Conservation (phyloP, 2,888 invertebrate species). For the Harpagoxenus sublaevis region DNA sequence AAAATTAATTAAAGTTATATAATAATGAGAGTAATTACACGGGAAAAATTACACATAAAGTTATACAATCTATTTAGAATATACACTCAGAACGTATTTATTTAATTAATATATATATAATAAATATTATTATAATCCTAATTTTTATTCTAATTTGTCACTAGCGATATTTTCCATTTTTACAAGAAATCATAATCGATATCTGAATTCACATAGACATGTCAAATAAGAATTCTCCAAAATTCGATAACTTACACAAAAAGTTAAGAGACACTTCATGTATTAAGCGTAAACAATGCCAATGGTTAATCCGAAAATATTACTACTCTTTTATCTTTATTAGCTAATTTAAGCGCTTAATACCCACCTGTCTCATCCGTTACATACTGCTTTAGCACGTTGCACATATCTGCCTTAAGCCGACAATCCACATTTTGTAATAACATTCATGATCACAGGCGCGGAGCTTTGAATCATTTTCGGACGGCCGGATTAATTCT, state of each 20-base stretch:
- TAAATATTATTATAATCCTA: not conserved
- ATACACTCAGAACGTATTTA: not conserved
- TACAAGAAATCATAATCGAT: not conserved
- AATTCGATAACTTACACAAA: not conserved
- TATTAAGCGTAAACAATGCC: not conserved
- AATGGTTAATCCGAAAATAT: constrained; percentile 11
- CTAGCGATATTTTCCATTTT: not conserved
- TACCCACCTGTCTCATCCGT: constrained; percentile 29
- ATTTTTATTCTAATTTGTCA: not conserved
- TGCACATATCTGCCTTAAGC: constrained; percentile 26
- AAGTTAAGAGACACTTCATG: not conserved
- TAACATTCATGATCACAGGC: constrained; percentile 9
- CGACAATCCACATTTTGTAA: constrained; percentile 14
- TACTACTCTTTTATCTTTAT: constrained; percentile 18
- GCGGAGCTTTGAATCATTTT: constrained; percentile 29
- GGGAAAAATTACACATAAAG: not conserved
- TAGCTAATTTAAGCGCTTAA: constrained; percentile 20
- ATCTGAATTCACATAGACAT: not conserved
- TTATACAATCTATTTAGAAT: not conserved
- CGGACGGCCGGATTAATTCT: not conserved
- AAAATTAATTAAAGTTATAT: not conserved
- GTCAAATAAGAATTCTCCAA: not conserved
- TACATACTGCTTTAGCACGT: constrained; percentile 15
- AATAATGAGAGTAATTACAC: not conserved
- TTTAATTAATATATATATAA: not conserved